phyloP scores from a whole-genome alignment of 2,797 vertebrate genomes.

The Cirrhinus mrigala region DNA sequence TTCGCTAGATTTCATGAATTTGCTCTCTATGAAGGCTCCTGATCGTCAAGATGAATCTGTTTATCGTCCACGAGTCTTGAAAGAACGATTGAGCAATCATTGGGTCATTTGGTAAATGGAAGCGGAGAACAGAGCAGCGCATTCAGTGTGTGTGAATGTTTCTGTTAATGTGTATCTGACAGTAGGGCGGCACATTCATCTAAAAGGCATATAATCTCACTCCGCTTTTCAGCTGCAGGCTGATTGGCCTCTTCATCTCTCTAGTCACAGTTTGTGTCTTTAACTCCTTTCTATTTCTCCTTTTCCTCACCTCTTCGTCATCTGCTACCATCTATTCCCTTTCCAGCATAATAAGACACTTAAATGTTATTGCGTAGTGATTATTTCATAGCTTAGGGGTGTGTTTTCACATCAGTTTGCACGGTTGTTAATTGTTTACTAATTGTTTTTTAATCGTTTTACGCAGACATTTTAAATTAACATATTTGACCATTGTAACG shows the following conservation, averaged over 20 bases:
- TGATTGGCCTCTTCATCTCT: conserved; percentile 36
- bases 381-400: neutral
- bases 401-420: neutral
- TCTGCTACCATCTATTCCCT: neutral
- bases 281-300: neutral
- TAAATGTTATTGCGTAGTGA: neutral
- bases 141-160: conserved; percentile 6
- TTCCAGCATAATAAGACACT: neutral
- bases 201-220: conserved; percentile 9
- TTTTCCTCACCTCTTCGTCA: neutral
- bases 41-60: neutral
- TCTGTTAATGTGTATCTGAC: conserved; percentile 15
- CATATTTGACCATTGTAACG: neutral
- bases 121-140: neutral
- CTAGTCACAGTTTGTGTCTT: conserved; percentile 22
- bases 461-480: neutral
- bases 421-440: neutral
- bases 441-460: neutral
- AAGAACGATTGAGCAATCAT: neutral
- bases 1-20: neutral
- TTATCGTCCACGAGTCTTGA: neutral
- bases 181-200: conserved; percentile 8
- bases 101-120: conserved; percentile 35
- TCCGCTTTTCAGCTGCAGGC: conserved; percentile 1
- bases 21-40: neutral